Evolutionary conservation across 2,888 invertebrate species (phyloP), one percentile per base, ranked within the genome.

Genomic region (Busseola fusca): DNA sequence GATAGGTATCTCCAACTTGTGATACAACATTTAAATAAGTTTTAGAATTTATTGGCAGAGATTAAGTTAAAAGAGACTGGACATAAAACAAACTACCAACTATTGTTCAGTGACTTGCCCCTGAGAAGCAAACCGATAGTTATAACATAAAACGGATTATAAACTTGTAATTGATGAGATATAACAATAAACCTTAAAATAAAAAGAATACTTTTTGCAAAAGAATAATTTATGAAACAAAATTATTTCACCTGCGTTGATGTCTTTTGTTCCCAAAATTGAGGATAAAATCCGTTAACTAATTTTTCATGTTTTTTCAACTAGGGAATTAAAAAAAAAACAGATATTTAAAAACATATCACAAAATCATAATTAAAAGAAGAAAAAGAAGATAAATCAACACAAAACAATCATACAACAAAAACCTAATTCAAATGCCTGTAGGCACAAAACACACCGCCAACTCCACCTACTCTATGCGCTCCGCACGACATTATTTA

Each of bases 1-100:
- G 94, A 94, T 95, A 84, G 76, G 91, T 82, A 95, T 94, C 94
- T 91, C 87, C 88, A 86, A 87, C 88, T 86, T 91, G 88, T 90
- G 93, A 92, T 92, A 91, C 89, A 88, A 92, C 90, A 93, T 95
- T 94, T 92, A 92, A 94, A 95, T 95, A 92, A 90, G 89, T 91
- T 92, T 93, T 91, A 92, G 91, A 93, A 91, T 92, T 90, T 89
- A 91, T 90, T 83, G 85, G 21, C 91, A 92, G 78, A 90, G 91
- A 92, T 10, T 84, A 87, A 72, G 30, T 71, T 58, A 3, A 5
- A n/a, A 74, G 37, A 88, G 84, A 83, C 1, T 40, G 10, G 72
- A 62, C 40, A 64, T 5, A 27, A 16, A 37, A 7, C n/a, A 34
- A 12, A n/a, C 12, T 50, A 21, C 21, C 27, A 21, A 48, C 1